Base-by-base conservation (phyloP, 2,113 vertebrate species). In the Tauraco erythrolophus region DNA sequence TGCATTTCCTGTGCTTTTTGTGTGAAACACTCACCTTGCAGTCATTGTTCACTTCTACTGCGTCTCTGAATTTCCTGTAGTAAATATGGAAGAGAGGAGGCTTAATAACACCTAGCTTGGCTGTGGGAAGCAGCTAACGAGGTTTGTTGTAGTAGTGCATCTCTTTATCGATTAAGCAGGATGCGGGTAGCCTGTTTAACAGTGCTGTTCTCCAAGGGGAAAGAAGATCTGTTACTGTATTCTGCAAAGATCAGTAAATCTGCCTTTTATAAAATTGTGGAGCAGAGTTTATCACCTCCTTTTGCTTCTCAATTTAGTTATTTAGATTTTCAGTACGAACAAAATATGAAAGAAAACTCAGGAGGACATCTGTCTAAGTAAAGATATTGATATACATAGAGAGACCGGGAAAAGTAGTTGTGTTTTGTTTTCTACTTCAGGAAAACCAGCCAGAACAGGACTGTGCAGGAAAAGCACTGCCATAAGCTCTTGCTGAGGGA, bases 401-500 rank as follows among this genome's bases (percentile, higher is more conserved):
- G 70, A 86, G 58, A 33, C 43, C 79, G 62, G 37, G 70, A 64
- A 88, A 92, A 87, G 80, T 61, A 74, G 72, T 80, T 80, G 31
- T 48, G 27, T 58, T 65, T 87, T 18, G 1, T 72, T 69, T 93
- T 93, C 69, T 79, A 5, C 89, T 90, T 91, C 84, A 77, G 75
- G 64, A 69, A 74, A 89, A 74, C 56, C 46, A 89, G 87, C 50
- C 11, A 2, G 94, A 94, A 92, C 85, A 96, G 74, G 84, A 76
- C 65, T 66, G 19, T 56, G 76, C 64, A 65, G 83, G 74, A 77
- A 75, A 84, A 92, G 41, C 53, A n/a, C 33, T 88, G 88, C 66
- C 48, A 69, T 94, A 91, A 96, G 89, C 96, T 94, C 96, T 96
- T 84, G 88, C 94, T 88, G 96, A 89, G 88, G 89, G 89, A 94